Base-by-base conservation (phyloP, 2,113 vertebrate genomes). In the Triplophysa siluroides region DNA sequence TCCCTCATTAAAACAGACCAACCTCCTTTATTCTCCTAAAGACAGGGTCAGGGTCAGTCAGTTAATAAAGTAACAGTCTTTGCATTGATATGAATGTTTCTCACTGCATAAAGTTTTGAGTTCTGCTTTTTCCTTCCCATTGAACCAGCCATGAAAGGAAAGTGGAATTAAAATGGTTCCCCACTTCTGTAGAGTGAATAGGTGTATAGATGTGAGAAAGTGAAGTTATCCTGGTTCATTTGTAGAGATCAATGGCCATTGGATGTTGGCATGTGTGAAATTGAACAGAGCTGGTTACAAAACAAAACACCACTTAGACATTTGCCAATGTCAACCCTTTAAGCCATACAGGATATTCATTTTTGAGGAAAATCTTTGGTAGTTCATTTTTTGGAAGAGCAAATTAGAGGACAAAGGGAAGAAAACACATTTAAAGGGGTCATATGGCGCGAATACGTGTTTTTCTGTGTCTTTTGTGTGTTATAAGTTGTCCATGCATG, bases 51-150 rank as follows among this genome's bases (percentile, higher is more conserved):
- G 19, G 10, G 56, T n/a, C 41, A 47, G 63, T 14, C 54, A 64
- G 56, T 71, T 83, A 80, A 76, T 76, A 74, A 74, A 79, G 70
- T 65, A 26, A 71, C 43, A 79, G 78, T 45, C 60, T 63, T 79
- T 64, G n/a, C 29, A 70, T 64, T 71, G 61, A 72, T 62, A 47
- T 13, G 43, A 64, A 52, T 38, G 24, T 11, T 23, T 47, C 5
- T 63, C 67, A 62, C 43, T 52, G 41, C 18, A 21, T 23, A 52
- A 54, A 43, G 24, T 33, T 23, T 61, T 21, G 19, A 61, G 8
- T 61, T 61, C 8, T 23, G 8, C 18, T 1, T 72, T 11, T 58
- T 58, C 50, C 50, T 19, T 58, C 26, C 69, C 12, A 43, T 4
- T 74, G 56, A 61, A 24, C 2, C 21, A 26, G 6, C 21, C 33